Conservation (phyloP, 2,113 vertebrate genomes). For the Aythya baeri region DNA sequence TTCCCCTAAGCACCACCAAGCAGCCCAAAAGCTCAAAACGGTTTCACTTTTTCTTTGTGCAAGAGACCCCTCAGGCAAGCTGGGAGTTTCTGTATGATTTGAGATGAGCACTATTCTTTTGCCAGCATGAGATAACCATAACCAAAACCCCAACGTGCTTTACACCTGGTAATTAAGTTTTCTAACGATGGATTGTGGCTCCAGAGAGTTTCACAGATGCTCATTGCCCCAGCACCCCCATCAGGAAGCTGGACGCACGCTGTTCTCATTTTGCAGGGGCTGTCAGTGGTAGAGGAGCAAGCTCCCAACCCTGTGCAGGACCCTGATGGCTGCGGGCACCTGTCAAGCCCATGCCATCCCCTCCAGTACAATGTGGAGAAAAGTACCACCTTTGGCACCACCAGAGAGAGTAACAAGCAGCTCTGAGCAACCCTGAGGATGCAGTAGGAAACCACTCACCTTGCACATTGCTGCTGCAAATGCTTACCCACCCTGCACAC, state of each 20-base stretch:
- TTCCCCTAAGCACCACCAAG: background rate
- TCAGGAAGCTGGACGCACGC: background rate
- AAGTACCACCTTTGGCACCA: background rate
- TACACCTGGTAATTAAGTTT: background rate
- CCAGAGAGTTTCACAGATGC: background rate
- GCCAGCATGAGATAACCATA: background rate
- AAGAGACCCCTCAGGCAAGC: background rate
- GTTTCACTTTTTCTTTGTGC: background rate
- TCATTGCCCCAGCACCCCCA: background rate
- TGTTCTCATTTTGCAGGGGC: background rate
- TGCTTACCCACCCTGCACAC: rapidly evolving
- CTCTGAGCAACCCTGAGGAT: background rate
- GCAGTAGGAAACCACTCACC: background rate
- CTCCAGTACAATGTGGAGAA: background rate
- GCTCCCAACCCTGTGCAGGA: background rate
- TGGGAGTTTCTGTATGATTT: background rate
- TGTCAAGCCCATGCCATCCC: rapidly evolving
- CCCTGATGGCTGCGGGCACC: background rate
- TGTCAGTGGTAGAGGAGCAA: background rate
- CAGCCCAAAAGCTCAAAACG: background rate
- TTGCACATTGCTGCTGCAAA: background rate
- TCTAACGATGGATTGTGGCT: background rate
- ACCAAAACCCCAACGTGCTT: background rate
- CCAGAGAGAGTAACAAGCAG: background rate
- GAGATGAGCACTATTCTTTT: background rate